Evolutionary conservation across 2,888 invertebrate genomes (phyloP).

Genomic region (Morpho achilles): DNA sequence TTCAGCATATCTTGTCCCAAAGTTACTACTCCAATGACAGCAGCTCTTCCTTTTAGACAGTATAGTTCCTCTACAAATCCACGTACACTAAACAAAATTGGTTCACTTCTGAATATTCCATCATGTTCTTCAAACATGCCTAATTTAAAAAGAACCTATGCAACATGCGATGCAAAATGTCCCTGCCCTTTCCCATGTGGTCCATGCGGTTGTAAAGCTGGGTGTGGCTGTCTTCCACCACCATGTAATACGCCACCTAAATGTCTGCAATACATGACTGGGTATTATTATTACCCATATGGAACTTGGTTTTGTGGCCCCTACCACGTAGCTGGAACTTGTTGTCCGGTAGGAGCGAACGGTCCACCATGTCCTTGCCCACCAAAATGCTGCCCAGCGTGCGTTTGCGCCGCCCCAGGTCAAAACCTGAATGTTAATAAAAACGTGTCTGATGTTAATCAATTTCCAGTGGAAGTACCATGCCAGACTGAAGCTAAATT

Average conservation of each 20-base stretch:
- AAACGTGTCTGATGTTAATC: neutral
- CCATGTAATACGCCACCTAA: slow-evolving; percentile 50
- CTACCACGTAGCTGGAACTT: slow-evolving; percentile 45
- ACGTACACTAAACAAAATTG: neutral
- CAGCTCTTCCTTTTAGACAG: neutral
- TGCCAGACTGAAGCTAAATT: slow-evolving; percentile 2
- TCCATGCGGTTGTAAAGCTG: slow-evolving; percentile 39
- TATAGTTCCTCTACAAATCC: neutral
- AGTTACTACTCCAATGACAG: neutral
- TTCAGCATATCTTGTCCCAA: slow-evolving; percentile 47
- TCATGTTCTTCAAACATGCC: neutral
- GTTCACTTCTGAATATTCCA: neutral
- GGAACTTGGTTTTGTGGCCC: slow-evolving; percentile 66
- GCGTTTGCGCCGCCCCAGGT: slow-evolving; percentile 18
- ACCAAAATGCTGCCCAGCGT: slow-evolving; percentile 19
- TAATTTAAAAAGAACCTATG: slow-evolving; percentile 31
- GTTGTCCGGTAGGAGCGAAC: slow-evolving; percentile 31
- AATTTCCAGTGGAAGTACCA: slow-evolving; percentile 12
- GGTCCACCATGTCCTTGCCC: slow-evolving; percentile 34
- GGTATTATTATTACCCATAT: slow-evolving; percentile 65
- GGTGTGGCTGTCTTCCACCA: slow-evolving; percentile 50
- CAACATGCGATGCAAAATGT: slow-evolving; percentile 31
- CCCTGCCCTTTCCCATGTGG: slow-evolving; percentile 41
- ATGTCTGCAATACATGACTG: slow-evolving; percentile 58
- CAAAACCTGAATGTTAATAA: neutral